These are phyloP conservation scores for Poicephalus meyeri DNA, from an alignment of 2,113 vertebrate species.

Conservation along the genomic window DNA sequence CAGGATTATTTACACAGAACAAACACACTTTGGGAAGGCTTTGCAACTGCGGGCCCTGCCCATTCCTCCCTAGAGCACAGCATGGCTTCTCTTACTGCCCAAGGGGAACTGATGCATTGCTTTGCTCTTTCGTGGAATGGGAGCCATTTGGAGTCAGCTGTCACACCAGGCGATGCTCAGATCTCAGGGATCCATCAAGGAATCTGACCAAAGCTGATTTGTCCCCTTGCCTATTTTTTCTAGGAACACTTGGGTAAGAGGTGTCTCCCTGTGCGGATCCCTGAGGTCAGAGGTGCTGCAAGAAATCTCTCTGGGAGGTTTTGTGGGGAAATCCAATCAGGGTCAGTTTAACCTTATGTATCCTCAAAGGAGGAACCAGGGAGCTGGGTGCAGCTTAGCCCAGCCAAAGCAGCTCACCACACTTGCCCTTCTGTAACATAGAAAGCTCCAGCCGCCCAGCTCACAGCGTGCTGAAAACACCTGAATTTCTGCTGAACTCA, in stretches of 20 bases:
- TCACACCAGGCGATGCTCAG: neutral
- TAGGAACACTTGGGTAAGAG: neutral
- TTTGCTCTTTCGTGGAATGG: neutral
- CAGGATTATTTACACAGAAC: neutral
- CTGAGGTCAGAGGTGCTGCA: accelerated
- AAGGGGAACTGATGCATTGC: accelerated
- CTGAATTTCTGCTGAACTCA: neutral
- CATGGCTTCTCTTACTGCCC: neutral
- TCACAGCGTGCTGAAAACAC: neutral
- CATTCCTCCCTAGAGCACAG: neutral
- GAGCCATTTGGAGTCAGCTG: neutral
- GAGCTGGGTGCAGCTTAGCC: neutral
- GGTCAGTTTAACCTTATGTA: neutral
- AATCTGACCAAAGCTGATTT: neutral
- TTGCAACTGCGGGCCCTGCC: accelerated
- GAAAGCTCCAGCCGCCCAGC: neutral
- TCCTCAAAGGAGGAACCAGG: neutral
- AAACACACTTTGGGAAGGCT: neutral
- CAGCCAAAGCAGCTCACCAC: neutral
- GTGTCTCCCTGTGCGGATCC: neutral
- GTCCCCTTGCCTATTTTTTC: neutral
- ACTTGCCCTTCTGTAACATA: neutral
- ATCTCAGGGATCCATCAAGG: neutral
- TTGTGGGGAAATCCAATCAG: neutral
- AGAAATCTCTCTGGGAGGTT: neutral